Conservation (phyloP, 2,888 invertebrate genomes). For the Xanthorhoe designata region DNA sequence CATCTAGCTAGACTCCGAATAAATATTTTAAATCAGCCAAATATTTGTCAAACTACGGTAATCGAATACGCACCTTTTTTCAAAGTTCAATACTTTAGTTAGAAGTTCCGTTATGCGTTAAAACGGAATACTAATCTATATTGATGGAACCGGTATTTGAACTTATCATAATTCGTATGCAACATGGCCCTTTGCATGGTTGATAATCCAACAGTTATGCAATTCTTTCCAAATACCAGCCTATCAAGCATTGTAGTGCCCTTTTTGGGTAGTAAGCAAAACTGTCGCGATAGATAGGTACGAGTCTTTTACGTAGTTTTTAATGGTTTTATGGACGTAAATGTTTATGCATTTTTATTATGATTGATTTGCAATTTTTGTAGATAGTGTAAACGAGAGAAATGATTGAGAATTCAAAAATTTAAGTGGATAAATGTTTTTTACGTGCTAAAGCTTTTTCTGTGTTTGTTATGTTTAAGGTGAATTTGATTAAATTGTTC, state of each 20-base stretch:
- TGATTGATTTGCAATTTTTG: not conserved
- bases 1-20: too few relatives aligned
- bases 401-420: not conserved
- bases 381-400: not conserved
- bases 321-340: not conserved
- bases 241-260: not conserved
- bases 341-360: not conserved
- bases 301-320: not conserved
- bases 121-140: not conserved
- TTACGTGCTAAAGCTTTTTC: not conserved
- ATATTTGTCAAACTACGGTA: not conserved
- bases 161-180: not conserved
- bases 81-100: not conserved
- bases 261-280: slow-evolving; percentile 8
- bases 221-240: slow-evolving; percentile 6
- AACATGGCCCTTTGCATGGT: slow-evolving; percentile 1
- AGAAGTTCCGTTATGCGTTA: not conserved
- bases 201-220: slow-evolving; percentile 2
- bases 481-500: too few relatives aligned
- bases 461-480: too few relatives aligned
- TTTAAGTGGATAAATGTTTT: not conserved
- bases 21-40: not conserved
- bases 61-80: too few relatives aligned
- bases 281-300: not conserved
- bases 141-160: not conserved